A percentile compares a stretch with the other conserved stretches of the same genome.
phyloP scores from a whole-genome alignment of 2,888 invertebrate species.

The Aspidapion aeneum region DNA sequence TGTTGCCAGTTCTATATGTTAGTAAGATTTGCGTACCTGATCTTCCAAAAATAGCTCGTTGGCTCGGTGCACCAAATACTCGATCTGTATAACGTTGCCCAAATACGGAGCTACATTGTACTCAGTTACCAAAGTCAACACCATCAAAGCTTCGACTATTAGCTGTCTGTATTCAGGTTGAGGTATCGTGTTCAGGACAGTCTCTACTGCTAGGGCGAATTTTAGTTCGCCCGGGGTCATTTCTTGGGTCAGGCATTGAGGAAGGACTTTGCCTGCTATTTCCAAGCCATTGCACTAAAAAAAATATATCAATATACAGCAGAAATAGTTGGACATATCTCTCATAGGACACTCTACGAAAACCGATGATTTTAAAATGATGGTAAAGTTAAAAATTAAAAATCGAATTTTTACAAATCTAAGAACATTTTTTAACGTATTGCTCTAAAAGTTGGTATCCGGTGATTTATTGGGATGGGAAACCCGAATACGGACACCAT shows the following conservation, averaged over 20 bases:
- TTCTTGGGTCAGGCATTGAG: conserved; percentile 93
- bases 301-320: too few species aligned
- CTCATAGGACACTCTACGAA: too few species aligned
- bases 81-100: conserved; percentile 82
- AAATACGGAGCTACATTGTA: conserved; percentile 74
- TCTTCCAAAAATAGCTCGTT: conserved; percentile 94
- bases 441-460: too few species aligned
- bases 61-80: conserved; percentile 89
- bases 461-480: too few species aligned
- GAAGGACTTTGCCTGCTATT: conserved; percentile 87
- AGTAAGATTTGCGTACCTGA: too few species aligned
- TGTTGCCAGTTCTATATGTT: too few species aligned
- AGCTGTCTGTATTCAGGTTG: conserved; percentile 98
- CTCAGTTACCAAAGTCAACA: conserved; percentile 86
- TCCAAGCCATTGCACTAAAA: conserved; percentile 87
- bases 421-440: too few species aligned
- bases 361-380: too few species aligned
- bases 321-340: too few species aligned
- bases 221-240: conserved; percentile 99
- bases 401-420: too few species aligned
- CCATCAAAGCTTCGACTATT: conserved; percentile 96
- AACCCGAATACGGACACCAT: too few species aligned
- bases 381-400: too few species aligned
- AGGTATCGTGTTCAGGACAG: conserved; percentile 93
- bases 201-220: conserved; percentile 96